These are phyloP conservation scores for Caenorhabditis macrosperma DNA, from an alignment of 2,888 invertebrate species.

Conservation along the genomic window DNA sequence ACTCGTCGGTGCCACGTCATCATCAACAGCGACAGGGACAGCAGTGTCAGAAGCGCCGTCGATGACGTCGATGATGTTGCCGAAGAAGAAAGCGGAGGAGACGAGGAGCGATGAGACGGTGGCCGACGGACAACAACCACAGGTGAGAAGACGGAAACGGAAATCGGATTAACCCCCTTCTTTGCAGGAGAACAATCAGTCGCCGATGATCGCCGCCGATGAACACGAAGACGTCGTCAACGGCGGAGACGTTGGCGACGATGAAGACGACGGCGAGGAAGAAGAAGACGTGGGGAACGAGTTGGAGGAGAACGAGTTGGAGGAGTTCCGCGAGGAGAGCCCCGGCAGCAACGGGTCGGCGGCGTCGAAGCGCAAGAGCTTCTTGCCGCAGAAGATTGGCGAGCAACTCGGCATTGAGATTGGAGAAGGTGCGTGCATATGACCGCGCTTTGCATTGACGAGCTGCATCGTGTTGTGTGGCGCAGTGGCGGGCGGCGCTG, in stretches of 20 bases:
- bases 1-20: constrained; percentile 1
- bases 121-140: background rate
- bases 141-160: background rate
- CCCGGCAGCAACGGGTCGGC: constrained; percentile 60
- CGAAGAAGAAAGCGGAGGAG: background rate
- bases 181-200: constrained; percentile 23
- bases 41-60: background rate
- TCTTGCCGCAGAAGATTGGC: constrained; percentile 59
- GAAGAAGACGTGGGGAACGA: constrained; percentile 18
- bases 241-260: constrained; percentile 17
- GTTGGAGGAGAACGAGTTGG: constrained; percentile 82
- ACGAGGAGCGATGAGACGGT: background rate
- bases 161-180: constrained; percentile 18
- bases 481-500: no score
- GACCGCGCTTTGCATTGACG: background rate
- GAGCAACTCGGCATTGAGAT: constrained; percentile 52
- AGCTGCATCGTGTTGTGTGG: no score
- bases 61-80: background rate
- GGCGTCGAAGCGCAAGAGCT: constrained; percentile 63
- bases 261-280: constrained; percentile 12
- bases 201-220: constrained; percentile 10
- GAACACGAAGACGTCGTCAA: background rate
- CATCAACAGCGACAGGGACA: background rate
- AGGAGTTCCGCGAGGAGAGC: constrained; percentile 82
- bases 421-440: constrained; percentile 8